A percentile compares a stretch with the other conserved stretches of the same genome.
Conservation (phyloP, 2,797 vertebrate species). For the Eulemur albifrons region DNA sequence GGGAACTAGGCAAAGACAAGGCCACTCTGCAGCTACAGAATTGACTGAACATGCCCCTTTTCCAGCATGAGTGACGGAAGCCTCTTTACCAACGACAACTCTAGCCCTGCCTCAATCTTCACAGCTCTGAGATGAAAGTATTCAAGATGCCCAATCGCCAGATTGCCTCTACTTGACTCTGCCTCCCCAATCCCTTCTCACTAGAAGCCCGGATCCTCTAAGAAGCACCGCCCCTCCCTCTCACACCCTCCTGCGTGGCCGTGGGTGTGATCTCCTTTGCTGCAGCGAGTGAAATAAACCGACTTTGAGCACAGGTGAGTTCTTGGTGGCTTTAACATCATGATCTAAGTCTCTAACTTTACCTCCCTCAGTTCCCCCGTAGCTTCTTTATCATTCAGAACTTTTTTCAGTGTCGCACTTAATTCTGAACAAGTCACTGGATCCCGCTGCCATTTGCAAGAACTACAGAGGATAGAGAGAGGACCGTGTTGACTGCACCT, state of each 20-base stretch:
- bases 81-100: neutral
- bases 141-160: neutral
- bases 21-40: neutral
- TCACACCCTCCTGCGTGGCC: accelerated
- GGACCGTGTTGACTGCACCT: neutral
- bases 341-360: neutral
- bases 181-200: neutral
- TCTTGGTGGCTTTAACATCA: no score
- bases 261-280: neutral
- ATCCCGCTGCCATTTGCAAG: neutral
- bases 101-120: neutral
- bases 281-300: neutral
- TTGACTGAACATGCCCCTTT: neutral
- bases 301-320: neutral
- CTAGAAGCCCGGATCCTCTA: accelerated
- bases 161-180: neutral
- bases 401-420: neutral
- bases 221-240: no score
- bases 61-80: neutral
- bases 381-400: neutral
- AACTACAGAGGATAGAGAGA: neutral
- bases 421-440: neutral
- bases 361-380: neutral
- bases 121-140: neutral
- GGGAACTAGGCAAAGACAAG: neutral